A percentile compares a stretch with the other conserved stretches of the same genome.
Conservation (phyloP, 2,888 invertebrate species). For the Agonopterix arenella region DNA sequence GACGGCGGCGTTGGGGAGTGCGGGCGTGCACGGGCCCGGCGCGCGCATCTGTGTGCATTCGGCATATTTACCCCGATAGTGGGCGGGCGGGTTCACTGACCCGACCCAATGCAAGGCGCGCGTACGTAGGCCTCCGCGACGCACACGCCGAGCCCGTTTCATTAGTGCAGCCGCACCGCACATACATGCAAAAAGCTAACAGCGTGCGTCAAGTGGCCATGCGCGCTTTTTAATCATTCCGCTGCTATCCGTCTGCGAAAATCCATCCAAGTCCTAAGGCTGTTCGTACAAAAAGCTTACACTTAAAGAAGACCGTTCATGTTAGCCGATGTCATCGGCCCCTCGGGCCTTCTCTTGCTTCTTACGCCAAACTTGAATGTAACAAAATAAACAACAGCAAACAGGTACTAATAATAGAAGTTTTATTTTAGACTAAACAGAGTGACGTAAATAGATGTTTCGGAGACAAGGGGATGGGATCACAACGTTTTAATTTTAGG, state of each 20-base stretch:
- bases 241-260: constrained; percentile 21
- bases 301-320: neutral
- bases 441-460: constrained; percentile 5
- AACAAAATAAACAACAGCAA: constrained; percentile 4
- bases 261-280: neutral
- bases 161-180: constrained; percentile 61
- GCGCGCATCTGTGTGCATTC: constrained; percentile 77
- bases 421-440: constrained; percentile 4
- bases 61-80: constrained; percentile 76
- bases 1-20: constrained; percentile 31
- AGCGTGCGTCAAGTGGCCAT: constrained; percentile 66
- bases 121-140: constrained; percentile 64
- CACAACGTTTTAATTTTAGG: constrained; percentile 4
- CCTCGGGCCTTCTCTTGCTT: neutral
- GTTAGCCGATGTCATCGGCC: constrained; percentile 1
- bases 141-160: constrained; percentile 60
- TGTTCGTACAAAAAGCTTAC: neutral
- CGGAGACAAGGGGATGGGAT: constrained; percentile 2
- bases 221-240: constrained; percentile 54
- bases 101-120: constrained; percentile 74
- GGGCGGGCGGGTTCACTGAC: constrained; percentile 73
- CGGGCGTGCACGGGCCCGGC: constrained; percentile 39
- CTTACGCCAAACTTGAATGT: neutral
- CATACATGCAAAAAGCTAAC: constrained; percentile 59
- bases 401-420: constrained; percentile 8